Conservation (phyloP, 2,888 invertebrate species). For the Sinohyriopsis cumingii region DNA sequence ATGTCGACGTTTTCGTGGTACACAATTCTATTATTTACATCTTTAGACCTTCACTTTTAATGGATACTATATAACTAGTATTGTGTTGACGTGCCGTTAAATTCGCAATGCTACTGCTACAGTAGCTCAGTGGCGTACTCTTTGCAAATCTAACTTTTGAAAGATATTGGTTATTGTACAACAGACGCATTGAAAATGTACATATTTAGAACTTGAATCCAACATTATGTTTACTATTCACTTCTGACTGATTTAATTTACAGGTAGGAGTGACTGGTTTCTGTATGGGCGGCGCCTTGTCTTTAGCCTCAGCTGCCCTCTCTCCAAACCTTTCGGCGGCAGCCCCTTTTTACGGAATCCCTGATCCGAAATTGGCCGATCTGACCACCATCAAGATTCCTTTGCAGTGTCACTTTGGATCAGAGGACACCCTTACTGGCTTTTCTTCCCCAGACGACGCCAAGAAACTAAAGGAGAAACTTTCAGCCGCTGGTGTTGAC, state of each 20-base stretch:
- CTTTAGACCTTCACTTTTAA: too few relatives aligned
- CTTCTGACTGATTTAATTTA: neutral
- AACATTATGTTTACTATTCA: too few relatives aligned
- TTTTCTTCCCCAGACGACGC: conserved; percentile 60
- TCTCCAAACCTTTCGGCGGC: conserved; percentile 58
- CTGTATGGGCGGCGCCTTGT: conserved; percentile 68
- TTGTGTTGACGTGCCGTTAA: too few relatives aligned
- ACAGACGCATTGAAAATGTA: too few relatives aligned
- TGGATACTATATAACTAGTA: too few relatives aligned
- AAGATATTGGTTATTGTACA: too few relatives aligned
- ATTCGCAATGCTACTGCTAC: too few relatives aligned
- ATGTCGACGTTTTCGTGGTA: too few relatives aligned
- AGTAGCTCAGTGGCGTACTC: too few relatives aligned
- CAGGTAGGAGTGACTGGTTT: conserved; percentile 68
- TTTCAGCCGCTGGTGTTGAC: conserved; percentile 32
- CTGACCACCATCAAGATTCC: conserved; percentile 58
- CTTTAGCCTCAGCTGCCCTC: conserved; percentile 53
- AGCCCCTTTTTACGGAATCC: conserved; percentile 67
- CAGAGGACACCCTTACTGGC: conserved; percentile 51
- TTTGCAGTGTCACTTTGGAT: conserved; percentile 65
- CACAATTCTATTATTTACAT: too few relatives aligned
- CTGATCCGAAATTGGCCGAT: conserved; percentile 49
- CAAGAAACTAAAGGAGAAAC: conserved; percentile 45
- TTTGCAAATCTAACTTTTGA: too few relatives aligned
- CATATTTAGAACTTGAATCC: too few relatives aligned